Base-by-base conservation (phyloP, 2,797 vertebrate species). In the Thaleichthys pacificus region DNA sequence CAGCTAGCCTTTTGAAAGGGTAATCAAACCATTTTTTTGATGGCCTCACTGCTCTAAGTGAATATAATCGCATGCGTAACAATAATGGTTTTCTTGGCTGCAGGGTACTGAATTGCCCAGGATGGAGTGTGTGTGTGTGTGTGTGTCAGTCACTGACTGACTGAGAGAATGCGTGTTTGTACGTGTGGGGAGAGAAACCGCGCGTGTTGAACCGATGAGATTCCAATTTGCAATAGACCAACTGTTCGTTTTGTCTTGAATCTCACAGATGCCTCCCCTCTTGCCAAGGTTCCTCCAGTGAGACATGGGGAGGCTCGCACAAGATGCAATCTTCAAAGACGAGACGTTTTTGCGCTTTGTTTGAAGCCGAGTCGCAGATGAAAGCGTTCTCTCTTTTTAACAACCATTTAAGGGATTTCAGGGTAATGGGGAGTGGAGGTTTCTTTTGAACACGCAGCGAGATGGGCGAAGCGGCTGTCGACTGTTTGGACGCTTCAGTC, bases 61-160 rank as follows among this genome's bases (percentile, higher is more conserved):
- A 87, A 81, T 73, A 76, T 77, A 78, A 83, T 71, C 61, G 60
- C 70, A 62, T 7, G 68, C 66, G 76, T 64, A 26, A 67, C 71
- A 42, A 6, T 81, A 84, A 86, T 80, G 5, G 82, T 62, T 77
- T 85, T 83, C 32, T 62, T 76, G 51, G 77, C 83, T 78, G 74
- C 35, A 77, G 80, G 81, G 75, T 49, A 65, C 69, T 22, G 65
- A 26, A 66, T 68, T 79, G 32, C 68, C 72, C 54, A 1, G 17
- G 80, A 68, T 22, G 69, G 6, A 1, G 26, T 73, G 38, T 30
- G 72, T 75, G 71, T 75, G 30, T 83, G 51, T 12, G n/a, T n/a
- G n/a, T n/a, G n/a, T n/a, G n/a, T n/a, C n/a, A n/a, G n/a, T n/a
- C n/a, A n/a, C n/a, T n/a, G 21, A 30, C 35, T 73, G 63, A 60